Conservation (phyloP, 2,797 vertebrate species). For the Agapornis canus region DNA sequence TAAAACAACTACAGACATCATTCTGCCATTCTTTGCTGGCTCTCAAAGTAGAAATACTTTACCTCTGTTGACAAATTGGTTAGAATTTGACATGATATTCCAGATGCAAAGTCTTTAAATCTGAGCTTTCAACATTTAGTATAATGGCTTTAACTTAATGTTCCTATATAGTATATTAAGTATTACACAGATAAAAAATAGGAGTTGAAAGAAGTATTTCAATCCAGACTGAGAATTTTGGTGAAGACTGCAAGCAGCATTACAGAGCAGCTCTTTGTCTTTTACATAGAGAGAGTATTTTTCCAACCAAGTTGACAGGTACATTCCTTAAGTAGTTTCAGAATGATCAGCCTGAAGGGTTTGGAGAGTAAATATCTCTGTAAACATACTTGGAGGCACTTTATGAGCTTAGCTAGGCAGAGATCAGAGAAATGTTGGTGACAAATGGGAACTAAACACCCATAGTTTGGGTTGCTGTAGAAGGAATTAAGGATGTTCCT, state of each 20-base stretch:
- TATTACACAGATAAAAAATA: neutral
- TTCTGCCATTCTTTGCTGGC: neutral
- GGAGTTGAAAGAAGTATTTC: neutral
- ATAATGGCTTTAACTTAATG: neutral
- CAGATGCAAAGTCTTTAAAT: neutral
- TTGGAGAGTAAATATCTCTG: conserved; percentile 55
- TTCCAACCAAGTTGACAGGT: conserved; percentile 6
- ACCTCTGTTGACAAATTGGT: neutral
- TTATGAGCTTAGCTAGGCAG: neutral
- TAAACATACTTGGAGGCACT: conserved; percentile 12
- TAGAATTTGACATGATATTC: neutral
- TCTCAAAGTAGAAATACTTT: neutral
- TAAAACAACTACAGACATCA: neutral
- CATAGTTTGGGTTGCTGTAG: neutral
- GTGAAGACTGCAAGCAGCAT: neutral
- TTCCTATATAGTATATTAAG: neutral
- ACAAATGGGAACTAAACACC: neutral
- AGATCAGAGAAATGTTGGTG: conserved; percentile 12
- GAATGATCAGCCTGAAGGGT: conserved; percentile 8
- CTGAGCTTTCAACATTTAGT: neutral
- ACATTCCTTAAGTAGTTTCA: conserved; percentile 42
- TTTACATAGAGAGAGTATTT: neutral
- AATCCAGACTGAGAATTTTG: neutral
- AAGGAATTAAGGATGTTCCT: neutral
- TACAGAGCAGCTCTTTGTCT: neutral